Conservation (phyloP, 2,888 invertebrate species). For the Apamea monoglypha region DNA sequence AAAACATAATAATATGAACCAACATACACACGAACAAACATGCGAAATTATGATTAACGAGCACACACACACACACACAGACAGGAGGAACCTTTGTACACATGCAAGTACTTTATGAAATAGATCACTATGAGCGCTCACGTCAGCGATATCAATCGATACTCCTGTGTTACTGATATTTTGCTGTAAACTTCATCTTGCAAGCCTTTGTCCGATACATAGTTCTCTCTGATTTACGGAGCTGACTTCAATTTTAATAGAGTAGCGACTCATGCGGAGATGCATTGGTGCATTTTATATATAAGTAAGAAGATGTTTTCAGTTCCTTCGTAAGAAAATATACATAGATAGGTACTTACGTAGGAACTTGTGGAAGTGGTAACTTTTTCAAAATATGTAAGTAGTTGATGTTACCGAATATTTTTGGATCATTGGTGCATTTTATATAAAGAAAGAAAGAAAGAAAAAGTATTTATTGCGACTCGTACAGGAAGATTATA, state of each 20-base stretch:
- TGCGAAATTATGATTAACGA: slow-evolving; percentile 91
- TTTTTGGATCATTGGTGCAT: not conserved
- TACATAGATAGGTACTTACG: too few relatives aligned
- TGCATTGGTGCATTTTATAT: not conserved
- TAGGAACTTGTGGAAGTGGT: not conserved
- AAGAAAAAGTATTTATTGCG: too few relatives aligned
- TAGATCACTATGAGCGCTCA: slow-evolving; percentile 83
- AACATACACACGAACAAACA: slow-evolving; percentile 90
- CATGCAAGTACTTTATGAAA: slow-evolving; percentile 79
- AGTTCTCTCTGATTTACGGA: slow-evolving; percentile 23
- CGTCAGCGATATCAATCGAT: slow-evolving; percentile 78
- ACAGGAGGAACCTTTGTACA: slow-evolving; percentile 72
- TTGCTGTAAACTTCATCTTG: slow-evolving; percentile 52
- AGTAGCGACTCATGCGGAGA: not conserved
- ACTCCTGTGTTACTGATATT: slow-evolving; percentile 72
- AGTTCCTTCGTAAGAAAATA: not conserved
- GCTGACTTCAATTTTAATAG: slow-evolving; percentile 6
- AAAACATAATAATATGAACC: slow-evolving; percentile 90
- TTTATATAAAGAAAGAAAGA: too few relatives aligned
- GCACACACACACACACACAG: slow-evolving; percentile 85
- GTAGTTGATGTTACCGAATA: not conserved
- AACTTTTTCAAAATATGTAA: not conserved
- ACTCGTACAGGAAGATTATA: too few relatives aligned
- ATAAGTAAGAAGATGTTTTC: not conserved
- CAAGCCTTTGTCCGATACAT: slow-evolving; percentile 25